These are phyloP conservation scores for Buathra laborator DNA, from an alignment of 2,888 invertebrate species.

Conservation along the genomic window DNA sequence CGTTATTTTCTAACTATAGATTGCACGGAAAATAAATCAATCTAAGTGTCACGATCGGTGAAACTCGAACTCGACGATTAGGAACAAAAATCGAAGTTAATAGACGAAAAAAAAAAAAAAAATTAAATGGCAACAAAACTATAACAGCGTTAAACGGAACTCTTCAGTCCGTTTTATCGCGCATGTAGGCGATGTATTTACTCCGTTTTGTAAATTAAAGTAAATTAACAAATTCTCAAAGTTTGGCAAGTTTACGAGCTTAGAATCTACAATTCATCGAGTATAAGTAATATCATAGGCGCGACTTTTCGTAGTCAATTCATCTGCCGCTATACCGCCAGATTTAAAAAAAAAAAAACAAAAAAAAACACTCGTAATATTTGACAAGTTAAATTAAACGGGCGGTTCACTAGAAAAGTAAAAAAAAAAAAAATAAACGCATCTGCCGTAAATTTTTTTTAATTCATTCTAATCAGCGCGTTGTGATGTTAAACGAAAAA, in stretches of 20 bases:
- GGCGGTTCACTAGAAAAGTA: conserved; percentile 4
- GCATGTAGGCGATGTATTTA: background rate
- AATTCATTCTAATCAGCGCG: background rate
- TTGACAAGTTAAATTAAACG: conserved; percentile 33
- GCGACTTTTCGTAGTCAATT: conserved; percentile 23
- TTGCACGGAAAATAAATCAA: conserved; percentile 59
- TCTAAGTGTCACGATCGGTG: conserved; percentile 12
- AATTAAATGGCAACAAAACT: conserved; percentile 53
- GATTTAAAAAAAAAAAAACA: conserved; percentile 33
- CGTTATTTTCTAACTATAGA: conserved; percentile 41
- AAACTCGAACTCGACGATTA: background rate
- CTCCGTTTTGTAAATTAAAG: conserved; percentile 12
- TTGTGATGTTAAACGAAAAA: conserved; percentile 4
- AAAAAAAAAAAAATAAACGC: conserved; percentile 7
- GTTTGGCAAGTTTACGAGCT: conserved; percentile 75
- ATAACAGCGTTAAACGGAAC: background rate
- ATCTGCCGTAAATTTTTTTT: background rate
- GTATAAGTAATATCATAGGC: conserved; percentile 76
- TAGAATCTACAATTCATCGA: conserved; percentile 72
- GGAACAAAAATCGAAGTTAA: conserved; percentile 30
- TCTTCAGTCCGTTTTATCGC: background rate
- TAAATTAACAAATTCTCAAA: conserved; percentile 43
- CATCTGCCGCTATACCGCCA: background rate
- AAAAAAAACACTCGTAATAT: conserved; percentile 13
- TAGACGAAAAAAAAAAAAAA: conserved; percentile 6